Evolutionary conservation across 2,888 invertebrate species (phyloP).

Genomic region (Coremacera marginata): DNA sequence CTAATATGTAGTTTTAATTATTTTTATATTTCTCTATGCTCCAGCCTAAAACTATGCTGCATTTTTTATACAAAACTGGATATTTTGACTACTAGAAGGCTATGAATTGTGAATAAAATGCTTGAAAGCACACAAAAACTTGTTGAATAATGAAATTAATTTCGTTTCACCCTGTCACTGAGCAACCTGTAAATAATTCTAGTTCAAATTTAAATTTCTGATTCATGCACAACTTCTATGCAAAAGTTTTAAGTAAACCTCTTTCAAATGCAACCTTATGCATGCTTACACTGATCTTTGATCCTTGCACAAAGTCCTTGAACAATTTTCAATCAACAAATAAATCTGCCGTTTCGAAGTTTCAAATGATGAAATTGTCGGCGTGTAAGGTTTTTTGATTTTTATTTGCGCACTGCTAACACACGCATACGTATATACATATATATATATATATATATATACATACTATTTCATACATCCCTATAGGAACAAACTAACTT

Average conservation of each 20-base stretch:
- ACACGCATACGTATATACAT: not conserved
- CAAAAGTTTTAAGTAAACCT: not conserved
- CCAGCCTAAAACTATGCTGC: too few relatives aligned
- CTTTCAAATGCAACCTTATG: not conserved
- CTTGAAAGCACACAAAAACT: too few relatives aligned
- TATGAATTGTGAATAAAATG: too few relatives aligned
- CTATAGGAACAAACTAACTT: too few relatives aligned
- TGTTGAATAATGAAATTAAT: too few relatives aligned
- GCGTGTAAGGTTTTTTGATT: not conserved
- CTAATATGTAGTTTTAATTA: too few relatives aligned
- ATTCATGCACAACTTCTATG: not conserved
- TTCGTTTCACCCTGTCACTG: too few relatives aligned
- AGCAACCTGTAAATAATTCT: too few relatives aligned
- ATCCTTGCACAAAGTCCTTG: not conserved
- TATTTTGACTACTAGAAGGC: too few relatives aligned
- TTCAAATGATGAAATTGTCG: not conserved
- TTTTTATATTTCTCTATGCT: too few relatives aligned
- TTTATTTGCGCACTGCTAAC: not conserved
- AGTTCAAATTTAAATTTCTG: not conserved
- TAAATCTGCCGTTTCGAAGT: not conserved
- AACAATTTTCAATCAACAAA: not conserved
- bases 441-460: not conserved
- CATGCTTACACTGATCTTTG: too few relatives aligned
- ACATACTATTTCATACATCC: not conserved
- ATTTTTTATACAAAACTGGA: too few relatives aligned